These are phyloP conservation scores for Ennomos quercinarius DNA, from an alignment of 2,888 invertebrate genomes.

Conservation along the genomic window DNA sequence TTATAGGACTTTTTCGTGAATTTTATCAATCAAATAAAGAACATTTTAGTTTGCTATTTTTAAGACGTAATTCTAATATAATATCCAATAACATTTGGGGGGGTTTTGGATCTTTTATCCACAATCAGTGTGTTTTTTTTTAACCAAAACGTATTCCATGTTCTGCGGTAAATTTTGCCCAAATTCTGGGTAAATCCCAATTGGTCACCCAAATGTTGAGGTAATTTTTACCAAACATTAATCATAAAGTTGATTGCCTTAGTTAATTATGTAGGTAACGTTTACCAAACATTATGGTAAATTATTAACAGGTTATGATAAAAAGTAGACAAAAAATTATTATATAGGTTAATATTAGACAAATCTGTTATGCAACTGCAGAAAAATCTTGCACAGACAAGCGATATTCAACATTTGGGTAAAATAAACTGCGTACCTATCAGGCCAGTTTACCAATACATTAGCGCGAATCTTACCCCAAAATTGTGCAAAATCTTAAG, in stretches of 20 bases:
- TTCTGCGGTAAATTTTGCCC: too few relatives aligned
- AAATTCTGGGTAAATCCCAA: neutral
- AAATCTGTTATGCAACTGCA: too few relatives aligned
- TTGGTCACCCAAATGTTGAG: neutral
- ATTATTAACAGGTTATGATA: neutral
- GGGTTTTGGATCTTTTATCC: neutral
- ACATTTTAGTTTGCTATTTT: conserved; percentile 33
- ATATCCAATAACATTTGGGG: neutral
- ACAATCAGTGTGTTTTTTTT: neutral
- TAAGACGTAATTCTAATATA: neutral
- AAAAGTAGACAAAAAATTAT: too few relatives aligned
- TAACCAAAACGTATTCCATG: neutral
- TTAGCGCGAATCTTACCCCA: too few relatives aligned
- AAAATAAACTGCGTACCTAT: too few relatives aligned
- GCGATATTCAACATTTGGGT: too few relatives aligned
- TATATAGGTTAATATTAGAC: too few relatives aligned
- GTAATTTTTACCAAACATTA: neutral
- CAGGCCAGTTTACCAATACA: too few relatives aligned
- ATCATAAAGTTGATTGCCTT: too few relatives aligned
- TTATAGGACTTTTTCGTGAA: too few relatives aligned
- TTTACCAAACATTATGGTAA: conserved; percentile 1
- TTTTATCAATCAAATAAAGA: conserved; percentile 15
- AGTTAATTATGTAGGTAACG: neutral
- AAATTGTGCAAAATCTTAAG: too few relatives aligned
- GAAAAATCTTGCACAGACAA: too few relatives aligned